phyloP scores from a whole-genome alignment of 2,113 vertebrate species.

The Gadus chalcogrammus region DNA sequence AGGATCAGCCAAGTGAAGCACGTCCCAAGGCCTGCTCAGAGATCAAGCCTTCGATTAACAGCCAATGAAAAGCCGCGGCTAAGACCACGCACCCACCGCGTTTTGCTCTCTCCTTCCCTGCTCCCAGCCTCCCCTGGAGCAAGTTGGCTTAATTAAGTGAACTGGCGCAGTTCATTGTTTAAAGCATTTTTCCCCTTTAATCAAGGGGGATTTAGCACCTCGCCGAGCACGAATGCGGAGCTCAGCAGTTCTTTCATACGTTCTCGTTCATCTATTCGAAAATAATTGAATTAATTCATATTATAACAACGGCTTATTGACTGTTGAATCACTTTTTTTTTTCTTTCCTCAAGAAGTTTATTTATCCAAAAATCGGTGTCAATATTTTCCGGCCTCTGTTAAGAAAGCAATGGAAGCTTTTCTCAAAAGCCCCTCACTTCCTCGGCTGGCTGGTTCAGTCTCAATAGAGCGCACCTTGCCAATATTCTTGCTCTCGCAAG shows the following conservation, averaged over 20 bases:
- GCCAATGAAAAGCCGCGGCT: constrained; percentile 41
- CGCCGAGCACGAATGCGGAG: constrained; percentile 49
- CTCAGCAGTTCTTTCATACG: constrained; percentile 43
- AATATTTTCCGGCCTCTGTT: background rate
- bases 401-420: constrained; percentile 11
- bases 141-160: constrained; percentile 73
- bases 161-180: constrained; percentile 61
- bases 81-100: constrained; percentile 42
- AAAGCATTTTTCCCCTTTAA: constrained; percentile 65
- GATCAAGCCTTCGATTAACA: constrained; percentile 72
- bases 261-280: constrained; percentile 18
- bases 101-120: constrained; percentile 65
- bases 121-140: constrained; percentile 55
- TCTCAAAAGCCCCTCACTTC: constrained; percentile 15
- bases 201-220: constrained; percentile 76
- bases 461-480: constrained; percentile 5
- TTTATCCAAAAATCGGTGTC: no score
- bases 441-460: constrained; percentile 40
- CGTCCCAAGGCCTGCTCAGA: constrained; percentile 53
- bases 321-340: no score
- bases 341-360: no score
- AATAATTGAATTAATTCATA: no score
- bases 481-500: no score
- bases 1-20: constrained; percentile 68
- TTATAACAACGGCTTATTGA: no score